These are phyloP conservation scores for Bombus superbus DNA, from an alignment of 1,140 invertebrate genomes.

Conservation along the genomic window DNA sequence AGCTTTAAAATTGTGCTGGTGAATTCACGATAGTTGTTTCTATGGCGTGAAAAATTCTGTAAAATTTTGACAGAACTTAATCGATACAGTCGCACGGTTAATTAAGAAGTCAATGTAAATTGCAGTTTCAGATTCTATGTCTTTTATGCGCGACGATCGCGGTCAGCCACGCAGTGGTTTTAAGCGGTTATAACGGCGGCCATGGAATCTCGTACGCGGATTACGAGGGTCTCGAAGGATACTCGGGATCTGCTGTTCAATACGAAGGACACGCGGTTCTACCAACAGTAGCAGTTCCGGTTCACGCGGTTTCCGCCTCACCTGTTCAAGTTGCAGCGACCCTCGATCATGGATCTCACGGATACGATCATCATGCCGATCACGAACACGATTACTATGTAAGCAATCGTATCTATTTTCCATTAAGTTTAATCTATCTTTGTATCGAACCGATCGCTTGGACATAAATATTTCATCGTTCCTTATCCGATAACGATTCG, in stretches of 20 bases:
- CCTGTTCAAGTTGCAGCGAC: conserved; percentile 70
- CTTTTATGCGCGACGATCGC: conserved; percentile 70
- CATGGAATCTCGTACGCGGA: conserved; percentile 71
- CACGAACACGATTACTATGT: conserved; percentile 79
- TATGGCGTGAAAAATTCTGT: too few species aligned
- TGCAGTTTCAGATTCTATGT: conserved; percentile 70
- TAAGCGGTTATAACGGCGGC: conserved; percentile 78
- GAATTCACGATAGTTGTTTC: too few species aligned
- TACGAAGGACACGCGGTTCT: conserved; percentile 77
- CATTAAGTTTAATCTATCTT: too few species aligned
- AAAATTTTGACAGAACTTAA: too few species aligned
- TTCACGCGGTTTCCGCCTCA: conserved; percentile 80
- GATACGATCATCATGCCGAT: conserved; percentile 66
- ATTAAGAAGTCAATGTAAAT: neutral
- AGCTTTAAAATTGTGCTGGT: too few species aligned
- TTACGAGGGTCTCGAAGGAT: conserved; percentile 71
- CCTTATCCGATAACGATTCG: too few species aligned
- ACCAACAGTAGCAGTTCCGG: conserved; percentile 79
- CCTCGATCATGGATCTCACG: conserved; percentile 69
- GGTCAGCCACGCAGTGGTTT: conserved; percentile 72
- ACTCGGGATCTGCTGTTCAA: conserved; percentile 63
- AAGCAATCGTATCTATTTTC: conserved; percentile 44
- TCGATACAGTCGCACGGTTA: too few species aligned
- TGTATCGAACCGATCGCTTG: too few species aligned
- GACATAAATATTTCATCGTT: too few species aligned